Conservation (phyloP, 2,797 vertebrate species). For the Todus mexicanus region DNA sequence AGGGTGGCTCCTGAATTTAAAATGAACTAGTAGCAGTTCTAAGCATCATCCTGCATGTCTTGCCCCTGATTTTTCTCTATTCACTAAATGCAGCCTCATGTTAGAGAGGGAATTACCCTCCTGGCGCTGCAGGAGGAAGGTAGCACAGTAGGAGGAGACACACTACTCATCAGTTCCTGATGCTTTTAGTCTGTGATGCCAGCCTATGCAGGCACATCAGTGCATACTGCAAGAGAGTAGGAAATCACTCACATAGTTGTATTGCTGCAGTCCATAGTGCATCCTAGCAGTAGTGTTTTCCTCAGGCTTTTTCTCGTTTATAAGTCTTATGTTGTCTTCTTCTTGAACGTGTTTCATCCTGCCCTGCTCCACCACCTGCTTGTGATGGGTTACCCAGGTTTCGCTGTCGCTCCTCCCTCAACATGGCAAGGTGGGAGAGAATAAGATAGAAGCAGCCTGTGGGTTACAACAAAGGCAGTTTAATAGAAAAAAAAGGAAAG, state of each 20-base stretch:
- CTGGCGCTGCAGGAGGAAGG: background rate
- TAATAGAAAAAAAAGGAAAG: no score
- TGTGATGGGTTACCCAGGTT: no score
- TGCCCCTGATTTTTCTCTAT: background rate
- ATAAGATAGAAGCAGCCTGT: no score
- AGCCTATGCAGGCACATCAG: background rate
- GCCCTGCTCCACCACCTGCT: background rate
- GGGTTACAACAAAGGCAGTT: no score
- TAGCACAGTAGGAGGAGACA: background rate
- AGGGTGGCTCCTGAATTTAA: background rate
- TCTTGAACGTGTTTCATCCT: background rate
- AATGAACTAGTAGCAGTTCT: background rate
- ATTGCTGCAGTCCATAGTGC: background rate
- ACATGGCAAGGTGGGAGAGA: no score
- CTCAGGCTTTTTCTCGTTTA: background rate
- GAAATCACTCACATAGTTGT: background rate
- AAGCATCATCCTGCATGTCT: accelerated
- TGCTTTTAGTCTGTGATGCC: background rate
- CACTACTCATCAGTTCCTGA: background rate
- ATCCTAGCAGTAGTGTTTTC: background rate
- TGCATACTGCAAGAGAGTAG: background rate
- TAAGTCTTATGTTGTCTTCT: background rate
- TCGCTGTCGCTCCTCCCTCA: no score
- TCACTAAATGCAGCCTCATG: background rate
- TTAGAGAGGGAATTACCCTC: background rate